Base-by-base conservation (phyloP, 92 coral and sea anemone genomes). In the Porites rus region DNA sequence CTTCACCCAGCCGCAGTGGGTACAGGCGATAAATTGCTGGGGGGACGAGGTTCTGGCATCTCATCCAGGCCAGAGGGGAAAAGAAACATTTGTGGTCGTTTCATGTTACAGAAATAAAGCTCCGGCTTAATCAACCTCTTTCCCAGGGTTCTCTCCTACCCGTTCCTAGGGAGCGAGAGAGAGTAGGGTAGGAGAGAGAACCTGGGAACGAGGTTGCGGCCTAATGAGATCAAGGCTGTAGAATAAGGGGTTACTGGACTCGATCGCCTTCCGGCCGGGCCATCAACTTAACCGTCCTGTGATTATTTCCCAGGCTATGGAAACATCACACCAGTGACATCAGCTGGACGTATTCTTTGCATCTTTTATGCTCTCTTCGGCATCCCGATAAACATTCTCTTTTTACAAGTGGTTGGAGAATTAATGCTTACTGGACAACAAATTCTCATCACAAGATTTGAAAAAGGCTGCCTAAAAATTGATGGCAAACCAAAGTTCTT, bases 341-440 rank as follows among this genome's bases (percentile, higher is more conserved):
- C 90, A 64, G 72, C 69, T 5, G 93, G 93, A 7, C 82, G 90
- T 12, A 61, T 81, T 14, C 65, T 86, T 60, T 79, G 93, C 28
- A 90, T 90, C 28, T 70, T 87, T 65, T 86, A 54, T 78, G 93
- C 90, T 2, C 74, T 90, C 17, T 64, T 90, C n/a, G 93, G 93
- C 1, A 90, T 90, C 46, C 93, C 93, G 13, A 28, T 90, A 14
- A 54, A 67, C 79, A 77, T 87, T n/a, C 51, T 69, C 19, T 61
- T 90, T 43, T 38, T 90, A 13, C 93, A 90, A 72, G 2, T 76
- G 13, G 31, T 74, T 58, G 93, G 93, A 62, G 74, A 72, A 38
- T 9, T 52, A 20, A 46, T 90, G 71, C 69, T 87, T 10, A 17
- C 1, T 43, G 65, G 78, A 2, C 72, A 90, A 10, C 75, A 69